Evolutionary conservation across 2,113 vertebrate species (phyloP).

Genomic region (Oreochromis spilurus): DNA sequence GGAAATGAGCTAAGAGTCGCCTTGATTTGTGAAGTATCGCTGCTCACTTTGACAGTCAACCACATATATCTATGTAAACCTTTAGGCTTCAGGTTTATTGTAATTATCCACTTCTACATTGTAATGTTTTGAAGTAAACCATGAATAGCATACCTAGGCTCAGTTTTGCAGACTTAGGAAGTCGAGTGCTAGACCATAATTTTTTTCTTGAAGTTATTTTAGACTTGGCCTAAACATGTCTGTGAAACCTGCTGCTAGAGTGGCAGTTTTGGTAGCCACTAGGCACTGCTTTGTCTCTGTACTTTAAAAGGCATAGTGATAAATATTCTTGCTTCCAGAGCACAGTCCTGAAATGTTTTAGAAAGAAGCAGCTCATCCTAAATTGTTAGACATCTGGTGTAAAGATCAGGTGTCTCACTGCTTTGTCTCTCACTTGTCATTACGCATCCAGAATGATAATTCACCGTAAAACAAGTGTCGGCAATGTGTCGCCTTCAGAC

Average conservation of each 20-base stretch:
- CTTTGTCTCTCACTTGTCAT: constrained; percentile 30
- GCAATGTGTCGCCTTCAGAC: constrained; percentile 42
- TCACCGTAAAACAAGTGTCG: constrained; percentile 42
- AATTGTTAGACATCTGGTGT: background rate
- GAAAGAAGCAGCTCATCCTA: background rate
- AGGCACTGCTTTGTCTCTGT: background rate
- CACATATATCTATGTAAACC: background rate
- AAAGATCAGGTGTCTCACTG: constrained; percentile 40
- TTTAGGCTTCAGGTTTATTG: background rate
- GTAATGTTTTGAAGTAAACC: background rate
- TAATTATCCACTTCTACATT: background rate
- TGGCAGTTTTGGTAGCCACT: background rate
- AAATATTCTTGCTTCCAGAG: background rate
- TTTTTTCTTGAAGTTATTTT: background rate
- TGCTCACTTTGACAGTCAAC: background rate
- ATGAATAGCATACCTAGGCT: background rate
- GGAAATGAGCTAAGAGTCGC: background rate
- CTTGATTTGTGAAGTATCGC: background rate
- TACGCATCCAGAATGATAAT: constrained; percentile 46
- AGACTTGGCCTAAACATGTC: background rate
- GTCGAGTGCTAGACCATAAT: background rate
- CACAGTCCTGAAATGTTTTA: background rate
- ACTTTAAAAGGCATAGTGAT: background rate
- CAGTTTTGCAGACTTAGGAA: background rate
- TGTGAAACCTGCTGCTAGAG: background rate